Evolutionary conservation across 2,113 vertebrate genomes (phyloP).

Genomic region (Oophaga pumilio): DNA sequence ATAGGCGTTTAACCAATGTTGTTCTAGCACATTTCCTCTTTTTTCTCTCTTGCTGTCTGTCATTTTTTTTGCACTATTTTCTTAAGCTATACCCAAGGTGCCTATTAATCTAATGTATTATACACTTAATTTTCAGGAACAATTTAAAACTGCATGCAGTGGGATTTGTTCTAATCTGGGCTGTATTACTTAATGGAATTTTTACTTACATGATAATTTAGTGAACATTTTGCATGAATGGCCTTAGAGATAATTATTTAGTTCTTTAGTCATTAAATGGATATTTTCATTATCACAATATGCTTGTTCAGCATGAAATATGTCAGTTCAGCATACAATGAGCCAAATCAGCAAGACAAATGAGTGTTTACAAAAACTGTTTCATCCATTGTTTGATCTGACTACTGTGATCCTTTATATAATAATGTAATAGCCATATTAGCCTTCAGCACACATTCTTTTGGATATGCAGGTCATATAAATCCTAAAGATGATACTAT

Average conservation of each 20-base stretch:
- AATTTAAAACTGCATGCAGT: neutral
- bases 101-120: neutral
- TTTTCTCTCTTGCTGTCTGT: neutral
- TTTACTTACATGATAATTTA: neutral
- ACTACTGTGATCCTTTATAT: neutral
- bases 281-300: constrained; percentile 2
- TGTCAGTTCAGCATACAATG: neutral
- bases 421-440: neutral
- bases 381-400: neutral
- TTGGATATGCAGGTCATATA: too few species aligned
- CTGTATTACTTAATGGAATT: neutral
- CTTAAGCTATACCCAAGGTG: neutral
- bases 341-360: neutral
- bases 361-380: neutral
- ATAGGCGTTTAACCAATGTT: neutral
- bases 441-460: neutral
- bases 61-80: constrained; percentile 1
- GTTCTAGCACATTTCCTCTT: neutral
- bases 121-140: constrained; percentile 1
- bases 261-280: neutral
- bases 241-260: neutral
- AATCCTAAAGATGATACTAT: too few species aligned
- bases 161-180: neutral
- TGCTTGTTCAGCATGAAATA: neutral
- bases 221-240: neutral